Conservation (phyloP, 2,888 invertebrate species). For the Trypoxylon attenuatum region DNA sequence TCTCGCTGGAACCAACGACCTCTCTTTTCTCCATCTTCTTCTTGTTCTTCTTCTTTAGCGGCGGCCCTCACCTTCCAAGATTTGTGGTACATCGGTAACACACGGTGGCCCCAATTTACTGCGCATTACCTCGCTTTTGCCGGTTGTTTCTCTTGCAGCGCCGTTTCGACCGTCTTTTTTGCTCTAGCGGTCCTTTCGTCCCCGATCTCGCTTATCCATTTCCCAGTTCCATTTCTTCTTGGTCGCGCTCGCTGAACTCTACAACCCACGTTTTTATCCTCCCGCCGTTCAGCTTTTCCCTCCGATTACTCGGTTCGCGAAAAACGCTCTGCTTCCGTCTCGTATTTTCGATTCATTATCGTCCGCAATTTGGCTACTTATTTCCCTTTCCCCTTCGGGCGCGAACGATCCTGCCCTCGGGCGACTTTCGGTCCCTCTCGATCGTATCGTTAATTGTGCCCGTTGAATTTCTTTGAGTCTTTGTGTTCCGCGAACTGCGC, state of each 20-base stretch:
- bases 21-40: not conserved
- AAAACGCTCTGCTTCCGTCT: not conserved
- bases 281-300: not conserved
- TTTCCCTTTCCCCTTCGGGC: too few relatives aligned
- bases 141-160: constrained; percentile 29
- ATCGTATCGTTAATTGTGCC: not conserved
- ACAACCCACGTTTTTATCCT: too few relatives aligned
- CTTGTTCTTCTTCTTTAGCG: constrained; percentile 15
- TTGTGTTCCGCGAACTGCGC: too few relatives aligned
- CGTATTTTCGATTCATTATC: too few relatives aligned
- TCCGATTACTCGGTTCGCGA: not conserved
- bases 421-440: not conserved
- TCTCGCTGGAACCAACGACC: constrained; percentile 27
- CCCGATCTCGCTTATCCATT: constrained; percentile 4
- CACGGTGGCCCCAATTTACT: constrained; percentile 62
- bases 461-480: not conserved
- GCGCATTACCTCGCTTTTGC: constrained; percentile 54
- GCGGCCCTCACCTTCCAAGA: constrained; percentile 49
- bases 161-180: constrained; percentile 14
- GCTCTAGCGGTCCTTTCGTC: not conserved
- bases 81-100: constrained; percentile 63
- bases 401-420: not conserved
- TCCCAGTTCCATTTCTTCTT: not conserved
- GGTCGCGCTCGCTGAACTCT: too few relatives aligned
- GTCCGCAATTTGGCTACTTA: not conserved